Conservation (phyloP, 1,140 invertebrate species). For the Bombus superbus region DNA sequence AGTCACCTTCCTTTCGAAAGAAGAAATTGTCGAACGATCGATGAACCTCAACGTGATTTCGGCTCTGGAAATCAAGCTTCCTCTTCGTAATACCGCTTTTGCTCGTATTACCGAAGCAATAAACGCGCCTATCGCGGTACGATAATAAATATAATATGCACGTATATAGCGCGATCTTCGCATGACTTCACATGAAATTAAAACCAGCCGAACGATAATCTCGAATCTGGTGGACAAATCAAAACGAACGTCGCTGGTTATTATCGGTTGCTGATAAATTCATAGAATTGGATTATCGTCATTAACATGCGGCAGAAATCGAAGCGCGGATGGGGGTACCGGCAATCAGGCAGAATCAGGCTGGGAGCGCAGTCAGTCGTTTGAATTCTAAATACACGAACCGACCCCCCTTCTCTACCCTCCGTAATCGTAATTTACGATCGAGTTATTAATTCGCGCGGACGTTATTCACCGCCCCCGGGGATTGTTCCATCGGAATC, state of each 20-base stretch:
- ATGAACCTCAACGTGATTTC: no score
- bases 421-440: slow-evolving; percentile 61
- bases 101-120: no score
- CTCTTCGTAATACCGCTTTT: no score
- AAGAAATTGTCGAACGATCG: no score
- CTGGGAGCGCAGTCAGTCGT: slow-evolving; percentile 40
- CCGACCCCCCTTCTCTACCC: neutral
- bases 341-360: slow-evolving; percentile 29
- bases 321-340: neutral
- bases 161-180: no score
- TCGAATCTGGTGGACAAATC: slow-evolving; percentile 16
- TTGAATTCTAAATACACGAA: slow-evolving; percentile 51
- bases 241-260: slow-evolving; percentile 28
- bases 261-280: slow-evolving; percentile 51
- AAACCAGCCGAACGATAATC: neutral
- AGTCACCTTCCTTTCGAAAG: no score
- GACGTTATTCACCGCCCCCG: slow-evolving; percentile 42
- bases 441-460: slow-evolving; percentile 66
- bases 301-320: slow-evolving; percentile 8
- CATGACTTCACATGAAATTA: neutral
- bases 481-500: slow-evolving; percentile 47
- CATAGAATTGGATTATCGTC: slow-evolving; percentile 49
- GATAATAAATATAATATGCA: neutral
- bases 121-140: no score
- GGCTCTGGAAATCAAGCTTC: no score